These are phyloP conservation scores for Asteroscopus sphinx DNA, from an alignment of 2,888 invertebrate genomes.

Conservation along the genomic window DNA sequence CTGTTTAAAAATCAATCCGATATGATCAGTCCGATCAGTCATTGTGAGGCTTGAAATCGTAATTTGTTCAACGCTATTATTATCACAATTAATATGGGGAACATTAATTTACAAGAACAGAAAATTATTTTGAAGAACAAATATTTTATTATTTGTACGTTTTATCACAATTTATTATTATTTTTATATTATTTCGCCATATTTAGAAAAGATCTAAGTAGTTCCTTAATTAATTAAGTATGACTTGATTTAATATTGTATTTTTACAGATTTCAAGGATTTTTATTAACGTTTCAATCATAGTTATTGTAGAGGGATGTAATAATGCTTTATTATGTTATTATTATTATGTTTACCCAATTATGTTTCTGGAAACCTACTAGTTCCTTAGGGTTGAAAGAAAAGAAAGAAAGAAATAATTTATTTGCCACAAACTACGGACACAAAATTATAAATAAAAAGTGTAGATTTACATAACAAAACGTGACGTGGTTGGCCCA, in stretches of 20 bases:
- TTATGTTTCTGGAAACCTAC: no score
- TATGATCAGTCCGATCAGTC: no score
- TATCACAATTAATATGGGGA: no score
- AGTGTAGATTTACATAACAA: no score
- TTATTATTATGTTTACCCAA: not conserved
- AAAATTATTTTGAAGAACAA: slow-evolving; percentile 17
- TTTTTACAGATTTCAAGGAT: slow-evolving; percentile 2
- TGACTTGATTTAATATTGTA: slow-evolving; percentile 9
- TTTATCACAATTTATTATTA: slow-evolving; percentile 18
- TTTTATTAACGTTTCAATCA: slow-evolving; percentile 5
- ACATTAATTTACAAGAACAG: slow-evolving; percentile 5
- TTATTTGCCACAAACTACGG: no score
- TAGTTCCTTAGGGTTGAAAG: slow-evolving; percentile 41
- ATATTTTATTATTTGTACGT: slow-evolving; percentile 13
- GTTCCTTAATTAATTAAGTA: not conserved
- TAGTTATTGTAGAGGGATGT: no score
- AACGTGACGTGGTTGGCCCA: no score
- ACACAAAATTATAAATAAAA: no score
- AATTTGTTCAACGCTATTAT: no score
- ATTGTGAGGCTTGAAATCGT: no score
- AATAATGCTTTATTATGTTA: not conserved
- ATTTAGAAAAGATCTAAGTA: slow-evolving; percentile 22
- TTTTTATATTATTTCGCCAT: slow-evolving; percentile 29
- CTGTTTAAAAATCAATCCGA: no score
- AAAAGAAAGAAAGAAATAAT: no score